Conservation (phyloP, 2,888 invertebrate species). For the Macaria liturata region DNA sequence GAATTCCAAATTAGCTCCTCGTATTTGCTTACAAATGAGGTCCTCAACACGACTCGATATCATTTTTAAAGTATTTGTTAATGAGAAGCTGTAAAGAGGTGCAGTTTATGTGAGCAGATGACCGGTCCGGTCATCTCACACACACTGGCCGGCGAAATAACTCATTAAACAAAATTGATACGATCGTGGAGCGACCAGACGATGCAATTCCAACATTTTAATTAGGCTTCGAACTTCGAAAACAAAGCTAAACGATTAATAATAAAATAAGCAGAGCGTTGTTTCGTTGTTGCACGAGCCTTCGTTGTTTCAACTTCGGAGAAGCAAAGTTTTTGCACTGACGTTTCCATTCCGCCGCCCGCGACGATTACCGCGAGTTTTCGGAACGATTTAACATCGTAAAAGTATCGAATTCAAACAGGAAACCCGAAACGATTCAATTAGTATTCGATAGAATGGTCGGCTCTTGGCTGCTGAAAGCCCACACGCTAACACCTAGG, state of each 20-base stretch:
- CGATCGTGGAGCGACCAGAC: constrained; percentile 62
- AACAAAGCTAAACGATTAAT: constrained; percentile 22
- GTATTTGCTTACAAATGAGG: constrained; percentile 22
- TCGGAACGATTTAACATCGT: constrained; percentile 46
- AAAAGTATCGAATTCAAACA: constrained; percentile 40
- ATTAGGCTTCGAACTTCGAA: constrained; percentile 61
- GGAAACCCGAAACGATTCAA: constrained; percentile 44
- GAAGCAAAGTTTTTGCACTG: constrained; percentile 52
- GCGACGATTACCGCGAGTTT: constrained; percentile 48
- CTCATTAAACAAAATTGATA: constrained; percentile 79
- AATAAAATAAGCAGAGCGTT: constrained; percentile 18
- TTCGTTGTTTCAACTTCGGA: constrained; percentile 45
- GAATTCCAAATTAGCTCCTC: constrained; percentile 11
- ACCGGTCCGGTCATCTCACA: constrained; percentile 37
- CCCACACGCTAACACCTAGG: too few relatives aligned
- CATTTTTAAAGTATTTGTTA: constrained; percentile 26
- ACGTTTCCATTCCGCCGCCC: constrained; percentile 54
- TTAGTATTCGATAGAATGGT: constrained; percentile 44
- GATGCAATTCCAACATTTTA: constrained; percentile 75
- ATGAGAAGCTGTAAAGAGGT: constrained; percentile 33
- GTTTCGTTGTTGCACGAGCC: constrained; percentile 26
- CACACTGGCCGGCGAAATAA: constrained; percentile 56
- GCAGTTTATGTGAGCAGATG: constrained; percentile 31
- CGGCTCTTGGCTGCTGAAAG: constrained; percentile 49
- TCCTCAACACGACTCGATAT: constrained; percentile 19